A percentile compares a stretch with the other conserved stretches of the same genome.
Conservation (phyloP, 2,888 invertebrate genomes). For the Limnephilus rhombicus region DNA sequence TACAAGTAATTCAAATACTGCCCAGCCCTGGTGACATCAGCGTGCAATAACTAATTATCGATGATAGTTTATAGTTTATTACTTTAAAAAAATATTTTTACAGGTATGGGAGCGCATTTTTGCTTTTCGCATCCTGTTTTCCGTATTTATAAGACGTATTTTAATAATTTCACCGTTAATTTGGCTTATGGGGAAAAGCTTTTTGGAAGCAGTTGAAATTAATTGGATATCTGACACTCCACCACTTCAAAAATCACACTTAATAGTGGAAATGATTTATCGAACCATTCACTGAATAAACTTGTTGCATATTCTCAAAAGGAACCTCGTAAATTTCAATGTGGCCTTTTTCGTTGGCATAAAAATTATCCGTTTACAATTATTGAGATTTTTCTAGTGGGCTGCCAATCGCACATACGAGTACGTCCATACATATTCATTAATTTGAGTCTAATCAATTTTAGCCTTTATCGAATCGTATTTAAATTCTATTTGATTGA, state of each 20-base stretch:
- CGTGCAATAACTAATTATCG: too few species aligned
- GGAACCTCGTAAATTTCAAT: conserved; percentile 49
- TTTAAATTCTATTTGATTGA: conserved; percentile 44
- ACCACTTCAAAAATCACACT: conserved; percentile 61
- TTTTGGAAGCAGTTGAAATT: conserved; percentile 39
- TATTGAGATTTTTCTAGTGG: conserved; percentile 48
- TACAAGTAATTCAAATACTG: too few species aligned
- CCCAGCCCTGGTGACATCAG: too few species aligned
- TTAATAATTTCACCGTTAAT: not conserved
- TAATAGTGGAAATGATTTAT: conserved; percentile 60
- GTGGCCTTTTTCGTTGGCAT: conserved; percentile 30
- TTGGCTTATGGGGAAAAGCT: conserved; percentile 25
- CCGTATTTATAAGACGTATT: not conserved
- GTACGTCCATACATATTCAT: conserved; percentile 40
- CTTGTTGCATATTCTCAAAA: conserved; percentile 40
- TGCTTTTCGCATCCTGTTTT: not conserved
- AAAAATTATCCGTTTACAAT: conserved; percentile 46
- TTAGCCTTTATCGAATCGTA: conserved; percentile 42
- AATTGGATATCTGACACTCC: conserved; percentile 41
- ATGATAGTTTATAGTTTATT: too few species aligned
- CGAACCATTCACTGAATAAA: not conserved
- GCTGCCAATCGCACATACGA: conserved; percentile 23
- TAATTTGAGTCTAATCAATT: conserved; percentile 40
- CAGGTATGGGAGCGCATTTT: too few species aligned
- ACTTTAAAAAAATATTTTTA: too few species aligned